These are phyloP conservation scores for Zaprionus lachaisei DNA, from an alignment of 1,140 invertebrate genomes.

Conservation along the genomic window DNA sequence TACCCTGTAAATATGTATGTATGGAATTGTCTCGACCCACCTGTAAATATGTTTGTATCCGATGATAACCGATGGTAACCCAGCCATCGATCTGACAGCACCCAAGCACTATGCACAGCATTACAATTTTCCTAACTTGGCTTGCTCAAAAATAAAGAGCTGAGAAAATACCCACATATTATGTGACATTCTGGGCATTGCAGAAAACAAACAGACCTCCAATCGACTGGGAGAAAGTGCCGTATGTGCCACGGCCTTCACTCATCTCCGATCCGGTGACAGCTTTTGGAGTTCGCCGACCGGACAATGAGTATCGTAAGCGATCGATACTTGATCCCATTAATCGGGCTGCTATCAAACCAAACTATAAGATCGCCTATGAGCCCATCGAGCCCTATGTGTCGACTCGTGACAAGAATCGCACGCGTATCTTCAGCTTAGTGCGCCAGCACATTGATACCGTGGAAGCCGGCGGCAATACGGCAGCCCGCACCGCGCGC, in stretches of 20 bases:
- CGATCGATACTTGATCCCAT: conserved; percentile 76
- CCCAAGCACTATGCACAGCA: conserved; percentile 26
- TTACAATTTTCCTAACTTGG: conserved; percentile 30
- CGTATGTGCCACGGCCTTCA: conserved; percentile 92
- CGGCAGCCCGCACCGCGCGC: conserved; percentile 85
- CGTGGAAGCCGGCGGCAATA: conserved; percentile 85
- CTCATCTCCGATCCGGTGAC: conserved; percentile 92
- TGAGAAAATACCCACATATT: conserved; percentile 29
- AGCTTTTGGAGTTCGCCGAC: conserved; percentile 89
- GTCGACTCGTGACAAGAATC: conserved; percentile 87
- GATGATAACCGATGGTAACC: conserved; percentile 35
- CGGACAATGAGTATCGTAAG: conserved; percentile 67
- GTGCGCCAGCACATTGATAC: conserved; percentile 86
- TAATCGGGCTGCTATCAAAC: conserved; percentile 85
- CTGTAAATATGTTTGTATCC: conserved; percentile 29
- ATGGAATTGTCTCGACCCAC: conserved; percentile 3
- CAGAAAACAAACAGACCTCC: conserved; percentile 87
- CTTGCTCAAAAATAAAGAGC: conserved; percentile 51
- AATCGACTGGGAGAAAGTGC: conserved; percentile 94
- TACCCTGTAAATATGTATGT: conserved; percentile 12
- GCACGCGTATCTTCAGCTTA: conserved; percentile 86
- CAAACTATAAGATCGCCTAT: conserved; percentile 86
- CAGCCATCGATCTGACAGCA: conserved; percentile 25
- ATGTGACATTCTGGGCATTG: conserved; percentile 85
- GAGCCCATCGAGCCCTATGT: conserved; percentile 87